Evolutionary conservation across 2,888 invertebrate genomes (phyloP).

Genomic region (Nomada lathburiana): DNA sequence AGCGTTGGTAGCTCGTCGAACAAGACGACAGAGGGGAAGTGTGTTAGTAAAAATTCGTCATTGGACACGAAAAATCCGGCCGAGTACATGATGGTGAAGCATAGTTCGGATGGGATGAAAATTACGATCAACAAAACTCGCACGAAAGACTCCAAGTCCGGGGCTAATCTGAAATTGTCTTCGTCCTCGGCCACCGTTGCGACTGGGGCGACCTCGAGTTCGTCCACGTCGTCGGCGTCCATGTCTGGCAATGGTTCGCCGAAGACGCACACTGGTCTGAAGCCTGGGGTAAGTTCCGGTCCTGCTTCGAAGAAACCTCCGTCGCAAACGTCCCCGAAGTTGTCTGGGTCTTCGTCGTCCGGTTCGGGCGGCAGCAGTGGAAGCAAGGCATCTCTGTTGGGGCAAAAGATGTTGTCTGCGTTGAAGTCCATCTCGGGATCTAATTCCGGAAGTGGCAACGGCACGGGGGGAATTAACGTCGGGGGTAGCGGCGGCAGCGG

Average conservation of each 20-base stretch:
- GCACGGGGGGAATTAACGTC: constrained; percentile 46
- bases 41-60: constrained; percentile 78
- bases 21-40: constrained; percentile 81
- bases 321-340: constrained; percentile 84
- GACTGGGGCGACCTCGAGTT: constrained; percentile 81
- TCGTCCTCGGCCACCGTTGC: constrained; percentile 66
- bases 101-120: constrained; percentile 95
- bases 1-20: constrained; percentile 81
- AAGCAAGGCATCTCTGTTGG: constrained; percentile 81
- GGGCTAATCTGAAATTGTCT: constrained; percentile 76
- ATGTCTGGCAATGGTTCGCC: constrained; percentile 87
- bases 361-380: constrained; percentile 73
- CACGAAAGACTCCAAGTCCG: constrained; percentile 88
- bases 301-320: constrained; percentile 93
- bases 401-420: constrained; percentile 76
- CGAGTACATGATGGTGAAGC: constrained; percentile 94
- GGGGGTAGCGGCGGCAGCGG: constrained; percentile 65
- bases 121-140: constrained; percentile 96
- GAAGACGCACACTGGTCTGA: constrained; percentile 92
- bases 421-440: constrained; percentile 79
- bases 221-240: constrained; percentile 84
- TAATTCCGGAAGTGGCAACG: constrained; percentile 69
- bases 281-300: constrained; percentile 94
- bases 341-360: constrained; percentile 69
- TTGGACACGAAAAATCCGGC: constrained; percentile 88